Evolutionary conservation across 2,113 vertebrate genomes (phyloP), one percentile per base, ranked within the genome.

Genomic region (Carlito syrichta): DNA sequence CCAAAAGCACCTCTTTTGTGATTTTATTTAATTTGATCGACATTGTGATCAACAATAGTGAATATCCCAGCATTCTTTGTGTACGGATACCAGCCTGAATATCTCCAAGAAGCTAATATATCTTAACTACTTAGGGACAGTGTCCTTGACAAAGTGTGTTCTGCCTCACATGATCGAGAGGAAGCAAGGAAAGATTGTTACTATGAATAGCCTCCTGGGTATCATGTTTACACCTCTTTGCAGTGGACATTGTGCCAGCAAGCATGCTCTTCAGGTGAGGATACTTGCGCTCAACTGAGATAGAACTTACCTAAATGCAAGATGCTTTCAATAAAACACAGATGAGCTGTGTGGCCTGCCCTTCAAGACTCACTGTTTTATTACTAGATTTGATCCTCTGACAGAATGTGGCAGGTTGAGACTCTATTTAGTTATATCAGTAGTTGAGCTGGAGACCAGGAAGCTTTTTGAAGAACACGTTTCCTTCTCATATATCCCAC

Each of bases 131-230:
- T 96, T 99, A 38, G 99, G 99, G 30, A 99, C 99, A 0, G 98
- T 99, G 91, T 99, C 99, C 1, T 87, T 99, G 95, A 99, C 99
- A 1, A 99, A 99, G 97, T 97, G 99, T 60, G 99, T 99, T 91
- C 98, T 99, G 96, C 99, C 99, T 81, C 99, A 99, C 98, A 99
- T 99, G 99, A 98, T 98, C 0, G 97, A 98, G 92, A 99, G 97
- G 91, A 99, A 98, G 43, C 98, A 77, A 27, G 99, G 99, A 1
- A 99, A 98, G 98, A 98, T 99, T 56, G 99, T 99, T 40, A 99
- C 99, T 0, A 98, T 99, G 82, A 99, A 99, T 98, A 99, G 99
- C 4, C 32, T 99, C 3, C 97, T 97, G 48, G 99, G 99, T 30
- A 79, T 99, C 25, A 95, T 98, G 8, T 98, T 99, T 54, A 98